Evolutionary conservation across 2,888 invertebrate genomes (phyloP).

Genomic region (Caenorhabditis becei): DNA sequence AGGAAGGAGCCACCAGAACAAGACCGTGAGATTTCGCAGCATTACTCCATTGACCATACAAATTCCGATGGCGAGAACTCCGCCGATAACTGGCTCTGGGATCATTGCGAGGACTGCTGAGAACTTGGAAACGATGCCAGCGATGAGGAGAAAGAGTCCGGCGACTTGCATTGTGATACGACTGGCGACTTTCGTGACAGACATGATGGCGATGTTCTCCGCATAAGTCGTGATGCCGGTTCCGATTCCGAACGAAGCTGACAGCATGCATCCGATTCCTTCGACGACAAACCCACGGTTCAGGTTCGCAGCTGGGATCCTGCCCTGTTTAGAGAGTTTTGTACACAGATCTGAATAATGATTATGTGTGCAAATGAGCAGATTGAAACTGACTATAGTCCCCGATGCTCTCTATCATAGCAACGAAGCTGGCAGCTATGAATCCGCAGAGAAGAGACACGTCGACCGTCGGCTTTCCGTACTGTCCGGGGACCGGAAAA

Average conservation of each 20-base stretch:
- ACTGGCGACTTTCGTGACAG: slow-evolving; percentile 74
- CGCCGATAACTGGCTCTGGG: slow-evolving; percentile 75
- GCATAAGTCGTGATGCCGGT: slow-evolving; percentile 77
- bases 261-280: slow-evolving; percentile 70
- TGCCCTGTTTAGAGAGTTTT: slow-evolving; percentile 66
- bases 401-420: slow-evolving; percentile 75
- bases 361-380: slow-evolving; percentile 7
- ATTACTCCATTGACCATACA: slow-evolving; percentile 75
- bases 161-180: slow-evolving; percentile 77
- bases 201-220: slow-evolving; percentile 76
- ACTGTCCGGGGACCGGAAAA: slow-evolving; percentile 76
- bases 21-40: slow-evolving; percentile 71
- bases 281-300: slow-evolving; percentile 61
- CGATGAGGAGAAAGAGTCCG: slow-evolving; percentile 68
- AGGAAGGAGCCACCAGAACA: background rate
- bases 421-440: slow-evolving; percentile 73
- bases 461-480: slow-evolving; percentile 68
- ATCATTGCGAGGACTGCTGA: slow-evolving; percentile 76
- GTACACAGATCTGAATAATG: slow-evolving; percentile 48
- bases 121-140: slow-evolving; percentile 74
- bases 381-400: slow-evolving; percentile 48
- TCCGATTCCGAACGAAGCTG: slow-evolving; percentile 73
- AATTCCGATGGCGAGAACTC: slow-evolving; percentile 75
- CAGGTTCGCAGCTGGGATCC: slow-evolving; percentile 65
- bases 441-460: slow-evolving; percentile 71